A percentile compares a stretch with the other conserved stretches of the same genome.
phyloP scores from a whole-genome alignment of 2,797 vertebrate species.

The Sebastes steindachneri region DNA sequence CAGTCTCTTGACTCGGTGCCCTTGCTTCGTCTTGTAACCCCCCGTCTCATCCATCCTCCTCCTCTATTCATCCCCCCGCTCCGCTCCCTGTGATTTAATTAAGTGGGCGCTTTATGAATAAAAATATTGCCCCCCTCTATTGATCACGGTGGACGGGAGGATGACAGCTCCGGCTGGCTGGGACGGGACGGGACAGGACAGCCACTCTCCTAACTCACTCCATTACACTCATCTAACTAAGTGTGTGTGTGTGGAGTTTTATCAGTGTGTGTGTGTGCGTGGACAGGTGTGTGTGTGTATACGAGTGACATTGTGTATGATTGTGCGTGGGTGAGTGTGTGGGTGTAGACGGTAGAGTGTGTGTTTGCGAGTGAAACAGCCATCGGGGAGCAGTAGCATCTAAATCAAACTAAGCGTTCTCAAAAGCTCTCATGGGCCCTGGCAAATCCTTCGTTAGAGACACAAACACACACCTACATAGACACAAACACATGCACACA shows the following conservation, averaged over 20 bases:
- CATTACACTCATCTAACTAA: slow-evolving; percentile 37
- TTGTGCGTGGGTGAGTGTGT: slow-evolving; percentile 6
- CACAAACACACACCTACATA: not conserved
- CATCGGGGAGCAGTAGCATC: slow-evolving; percentile 80
- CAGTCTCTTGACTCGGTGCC: slow-evolving; percentile 66
- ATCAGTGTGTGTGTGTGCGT: not conserved
- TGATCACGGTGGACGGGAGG: slow-evolving; percentile 86
- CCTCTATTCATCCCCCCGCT: slow-evolving; percentile 21
- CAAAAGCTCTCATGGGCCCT: slow-evolving; percentile 90
- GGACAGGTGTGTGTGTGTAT: slow-evolving; percentile 24
- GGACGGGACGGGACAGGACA: slow-evolving; percentile 45
- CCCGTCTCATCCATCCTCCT: slow-evolving; percentile 31
- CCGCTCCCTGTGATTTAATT: slow-evolving; percentile 92
- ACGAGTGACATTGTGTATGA: not conserved
- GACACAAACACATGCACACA: not conserved
- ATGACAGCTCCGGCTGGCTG: slow-evolving; percentile 62
- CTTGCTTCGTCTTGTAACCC: slow-evolving; percentile 64
- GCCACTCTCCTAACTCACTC: slow-evolving; percentile 51
- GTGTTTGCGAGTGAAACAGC: slow-evolving; percentile 46
- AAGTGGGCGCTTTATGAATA: slow-evolving; percentile 95
- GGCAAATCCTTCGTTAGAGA: slow-evolving; percentile 65
- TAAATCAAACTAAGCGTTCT: slow-evolving; percentile 93
- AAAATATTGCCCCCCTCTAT: slow-evolving; percentile 93
- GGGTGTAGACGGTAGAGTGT: slow-evolving; percentile 5
- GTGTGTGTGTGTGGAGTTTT: slow-evolving; percentile 8